phyloP scores from a whole-genome alignment of 2,797 vertebrate genomes.

The Cygnus olor region DNA sequence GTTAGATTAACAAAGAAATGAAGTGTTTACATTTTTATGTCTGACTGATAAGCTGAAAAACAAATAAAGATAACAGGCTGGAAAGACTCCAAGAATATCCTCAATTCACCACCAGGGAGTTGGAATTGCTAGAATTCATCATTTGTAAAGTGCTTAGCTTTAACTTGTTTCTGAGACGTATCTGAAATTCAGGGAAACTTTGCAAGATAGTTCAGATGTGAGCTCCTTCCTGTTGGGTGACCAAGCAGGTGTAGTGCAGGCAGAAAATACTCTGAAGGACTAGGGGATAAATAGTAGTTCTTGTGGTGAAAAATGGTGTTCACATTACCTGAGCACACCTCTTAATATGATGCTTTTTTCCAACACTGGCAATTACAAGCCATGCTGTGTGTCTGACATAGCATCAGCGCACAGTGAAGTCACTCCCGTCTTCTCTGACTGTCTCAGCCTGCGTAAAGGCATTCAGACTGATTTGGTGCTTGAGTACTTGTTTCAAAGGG shows the following conservation, averaged over 20 bases:
- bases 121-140: background rate
- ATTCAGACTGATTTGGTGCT: background rate
- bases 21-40: background rate
- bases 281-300: background rate
- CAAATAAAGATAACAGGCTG: background rate
- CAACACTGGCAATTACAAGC: background rate
- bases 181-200: background rate
- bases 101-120: background rate
- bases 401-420: background rate
- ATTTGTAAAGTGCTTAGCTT: background rate
- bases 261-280: background rate
- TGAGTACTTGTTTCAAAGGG: background rate
- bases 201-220: background rate
- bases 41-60: background rate
- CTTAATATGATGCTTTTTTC: background rate
- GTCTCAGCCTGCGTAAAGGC: background rate
- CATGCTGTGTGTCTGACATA: background rate
- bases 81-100: background rate
- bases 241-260: background rate
- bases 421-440: background rate
- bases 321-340: background rate
- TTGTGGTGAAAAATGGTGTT: background rate
- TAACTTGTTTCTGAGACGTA: background rate
- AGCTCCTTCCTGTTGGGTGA: background rate
- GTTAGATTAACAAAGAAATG: background rate